Evolutionary conservation across 2,113 vertebrate genomes (phyloP), one percentile per base, ranked within the genome.

Genomic region (Thalassoma bifasciatum): DNA sequence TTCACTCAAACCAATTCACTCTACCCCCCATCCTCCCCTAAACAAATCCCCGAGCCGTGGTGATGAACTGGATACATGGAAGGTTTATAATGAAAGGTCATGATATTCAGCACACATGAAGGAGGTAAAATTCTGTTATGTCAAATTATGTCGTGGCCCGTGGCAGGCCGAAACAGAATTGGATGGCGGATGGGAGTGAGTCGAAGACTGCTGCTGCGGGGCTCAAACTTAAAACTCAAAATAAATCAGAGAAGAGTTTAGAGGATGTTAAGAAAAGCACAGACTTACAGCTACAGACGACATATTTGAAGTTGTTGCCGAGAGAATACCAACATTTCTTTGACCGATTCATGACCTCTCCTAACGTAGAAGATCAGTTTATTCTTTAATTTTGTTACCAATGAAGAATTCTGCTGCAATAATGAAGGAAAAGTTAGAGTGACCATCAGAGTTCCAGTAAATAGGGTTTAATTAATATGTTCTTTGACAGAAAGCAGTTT

Each of bases 61-160:
- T 71, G 67, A 85, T 83, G 85, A 85, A 88, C 87, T 81, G 77
- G 68, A 86, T 84, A 86, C 83, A 84, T 37, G n/a, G 67, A 24
- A 72, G 86, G 64, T 88, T 85, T 77, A 63, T 61, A 90, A 89
- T 84, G 80, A 89, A 92, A 90, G 88, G 87, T 92, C 88, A 90
- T 79, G 72, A 82, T 87, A 84, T 86, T 82, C 62, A 86, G 44
- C 77, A 69, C 58, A 77, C 76, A 51, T 46, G 46, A 51, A 71
- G 65, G 69, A 81, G 77, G 71, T 66, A 75, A 76, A 69, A 67
- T 81, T 75, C 71, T 12, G 75, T 81, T 76, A 79, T 86, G 84
- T 89, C 81, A 84, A 88, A 87, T 88, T 88, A 89, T 76, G 71
- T 84, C 79, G 79, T 82, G 86, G 84, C 84, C 81, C 72, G 57